Percentiles rank a stretch among this genome's conserved stretches.
phyloP scores from a whole-genome alignment of 2,797 vertebrate genomes.

The Urocyon cinereoargenteus region DNA sequence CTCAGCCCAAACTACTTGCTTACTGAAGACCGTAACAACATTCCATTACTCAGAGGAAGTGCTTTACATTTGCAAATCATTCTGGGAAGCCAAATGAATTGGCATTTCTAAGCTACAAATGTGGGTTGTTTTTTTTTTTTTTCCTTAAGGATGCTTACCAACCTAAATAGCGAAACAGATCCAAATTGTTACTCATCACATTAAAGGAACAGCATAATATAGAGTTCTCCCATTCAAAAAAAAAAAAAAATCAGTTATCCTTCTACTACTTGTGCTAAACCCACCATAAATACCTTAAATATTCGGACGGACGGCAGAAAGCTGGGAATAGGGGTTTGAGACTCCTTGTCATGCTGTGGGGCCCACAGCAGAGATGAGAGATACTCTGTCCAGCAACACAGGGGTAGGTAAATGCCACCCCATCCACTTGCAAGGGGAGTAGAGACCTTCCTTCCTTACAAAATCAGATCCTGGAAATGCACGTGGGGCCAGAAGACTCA shows the following conservation, averaged over 20 bases:
- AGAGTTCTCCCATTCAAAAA: constrained; percentile 53
- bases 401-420: neutral
- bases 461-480: neutral
- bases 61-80: constrained; percentile 70
- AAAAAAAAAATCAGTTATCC: constrained; percentile 15
- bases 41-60: constrained; percentile 72
- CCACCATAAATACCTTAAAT: neutral
- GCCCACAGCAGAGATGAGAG: neutral
- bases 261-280: constrained; percentile 13
- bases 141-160: constrained; percentile 63
- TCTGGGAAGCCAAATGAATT: constrained; percentile 63
- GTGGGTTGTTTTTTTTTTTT: neutral
- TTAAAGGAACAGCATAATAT: neutral
- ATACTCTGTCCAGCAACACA: neutral
- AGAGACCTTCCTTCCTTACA: neutral
- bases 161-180: constrained; percentile 71
- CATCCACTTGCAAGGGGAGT: neutral
- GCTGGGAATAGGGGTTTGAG: neutral
- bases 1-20: neutral
- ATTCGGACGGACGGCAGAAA: neutral
- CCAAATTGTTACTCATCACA: constrained; percentile 56
- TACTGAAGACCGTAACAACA: constrained; percentile 23
- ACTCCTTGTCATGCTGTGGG: neutral
- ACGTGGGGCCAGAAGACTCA: neutral
- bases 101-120: constrained; percentile 63